Conservation (phyloP, 2,888 invertebrate species). For the Stenolophus ochropezus region DNA sequence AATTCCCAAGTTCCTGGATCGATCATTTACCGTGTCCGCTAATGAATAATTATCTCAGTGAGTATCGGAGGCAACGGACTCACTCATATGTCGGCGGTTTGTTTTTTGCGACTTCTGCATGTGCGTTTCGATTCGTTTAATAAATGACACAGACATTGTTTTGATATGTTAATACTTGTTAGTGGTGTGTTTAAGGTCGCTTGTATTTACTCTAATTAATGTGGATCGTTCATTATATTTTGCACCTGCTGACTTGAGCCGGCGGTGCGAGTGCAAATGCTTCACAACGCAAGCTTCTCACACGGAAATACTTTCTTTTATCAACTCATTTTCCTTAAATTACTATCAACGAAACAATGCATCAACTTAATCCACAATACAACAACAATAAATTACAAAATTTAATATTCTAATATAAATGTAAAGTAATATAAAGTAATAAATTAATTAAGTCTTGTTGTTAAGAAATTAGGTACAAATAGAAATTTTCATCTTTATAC, state of each 20-base stretch:
- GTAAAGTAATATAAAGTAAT: too few relatives aligned
- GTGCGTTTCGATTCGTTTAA: conserved; percentile 45
- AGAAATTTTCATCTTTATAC: too few relatives aligned
- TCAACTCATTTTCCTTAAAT: too few relatives aligned
- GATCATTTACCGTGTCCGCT: conserved; percentile 38
- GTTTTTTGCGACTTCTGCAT: conserved; percentile 15
- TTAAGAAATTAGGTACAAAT: too few relatives aligned
- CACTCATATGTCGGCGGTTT: conserved; percentile 22
- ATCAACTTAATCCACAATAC: too few relatives aligned
- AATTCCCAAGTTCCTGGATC: conserved; percentile 50
- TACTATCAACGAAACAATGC: too few relatives aligned
- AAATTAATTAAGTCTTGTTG: background rate
- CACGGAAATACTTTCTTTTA: background rate
- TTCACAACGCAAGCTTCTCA: background rate
- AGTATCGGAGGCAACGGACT: conserved; percentile 25
- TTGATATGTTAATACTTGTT: conserved; percentile 58
- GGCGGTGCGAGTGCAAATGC: background rate
- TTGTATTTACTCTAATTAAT: conserved; percentile 56
- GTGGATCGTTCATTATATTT: conserved; percentile 48
- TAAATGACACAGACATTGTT: conserved; percentile 54
- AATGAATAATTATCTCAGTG: conserved; percentile 38
- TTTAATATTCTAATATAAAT: too few relatives aligned
- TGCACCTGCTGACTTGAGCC: conserved; percentile 31
- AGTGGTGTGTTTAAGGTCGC: conserved; percentile 56
- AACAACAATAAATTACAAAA: conserved; percentile 1